phyloP scores from a whole-genome alignment of 2,797 vertebrate genomes.

The Phaenicophaeus curvirostris region DNA sequence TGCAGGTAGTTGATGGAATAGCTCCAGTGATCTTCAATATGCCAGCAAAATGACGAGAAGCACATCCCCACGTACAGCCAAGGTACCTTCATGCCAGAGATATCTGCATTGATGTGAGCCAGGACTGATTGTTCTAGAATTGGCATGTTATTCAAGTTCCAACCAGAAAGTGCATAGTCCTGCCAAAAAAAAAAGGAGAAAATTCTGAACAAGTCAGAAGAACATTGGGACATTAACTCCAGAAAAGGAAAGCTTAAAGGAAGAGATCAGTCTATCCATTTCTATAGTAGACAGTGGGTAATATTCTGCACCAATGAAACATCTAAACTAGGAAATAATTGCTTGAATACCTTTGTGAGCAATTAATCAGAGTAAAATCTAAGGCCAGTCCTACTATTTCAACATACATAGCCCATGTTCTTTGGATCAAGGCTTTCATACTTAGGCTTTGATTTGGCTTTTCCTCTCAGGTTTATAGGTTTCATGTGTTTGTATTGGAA shows the following conservation, averaged over 20 bases:
- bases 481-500: neutral
- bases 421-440: neutral
- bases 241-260: neutral
- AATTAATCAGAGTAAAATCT: neutral
- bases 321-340: neutral
- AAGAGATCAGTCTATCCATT: neutral
- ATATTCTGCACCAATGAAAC: neutral
- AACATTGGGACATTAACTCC: neutral
- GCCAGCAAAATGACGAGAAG: constrained; percentile 98
- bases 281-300: neutral
- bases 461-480: neutral
- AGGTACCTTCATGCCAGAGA: constrained; percentile 99
- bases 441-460: neutral
- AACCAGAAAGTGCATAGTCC: constrained; percentile 96
- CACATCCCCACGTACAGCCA: constrained; percentile 99
- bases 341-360: neutral
- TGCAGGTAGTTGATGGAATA: constrained; percentile 91
- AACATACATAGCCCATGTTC: neutral
- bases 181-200: constrained; percentile 62
- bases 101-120: constrained; percentile 96
- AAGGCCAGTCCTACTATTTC: neutral
- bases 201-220: neutral
- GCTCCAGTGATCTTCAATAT: constrained; percentile 94
- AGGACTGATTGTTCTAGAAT: constrained; percentile 96
- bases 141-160: constrained; percentile 99